Conservation (phyloP, 37 sponge, comb jelly and placozoan species). For the Tethya wilhelma region DNA sequence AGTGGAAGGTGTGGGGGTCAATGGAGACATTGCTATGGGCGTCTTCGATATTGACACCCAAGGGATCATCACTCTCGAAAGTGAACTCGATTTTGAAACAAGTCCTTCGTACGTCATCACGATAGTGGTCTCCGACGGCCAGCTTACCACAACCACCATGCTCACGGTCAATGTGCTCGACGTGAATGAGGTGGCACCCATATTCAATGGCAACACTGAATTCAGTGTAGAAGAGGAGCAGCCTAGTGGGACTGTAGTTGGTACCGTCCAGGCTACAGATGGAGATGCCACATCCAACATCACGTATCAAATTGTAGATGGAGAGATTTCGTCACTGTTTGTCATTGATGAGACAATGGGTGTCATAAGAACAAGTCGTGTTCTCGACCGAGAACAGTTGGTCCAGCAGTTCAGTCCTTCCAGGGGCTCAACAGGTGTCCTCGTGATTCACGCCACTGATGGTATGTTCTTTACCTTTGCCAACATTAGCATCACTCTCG, state of each 20-base stretch:
- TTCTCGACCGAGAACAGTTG: slow-evolving; percentile 74
- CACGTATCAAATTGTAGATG: neutral
- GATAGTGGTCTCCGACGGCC: slow-evolving; percentile 58
- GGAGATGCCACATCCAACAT: slow-evolving; percentile 11
- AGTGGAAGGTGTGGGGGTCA: neutral
- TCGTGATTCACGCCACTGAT: slow-evolving; percentile 36
- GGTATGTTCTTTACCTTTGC: neutral
- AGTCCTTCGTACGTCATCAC: slow-evolving; percentile 24
- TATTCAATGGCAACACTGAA: neutral
- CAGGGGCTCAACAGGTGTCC: neutral
- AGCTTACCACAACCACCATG: neutral
- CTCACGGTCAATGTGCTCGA: slow-evolving; percentile 70
- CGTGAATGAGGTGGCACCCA: slow-evolving; percentile 77
- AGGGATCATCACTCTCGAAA: slow-evolving; percentile 50
- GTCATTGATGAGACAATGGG: slow-evolving; percentile 35
- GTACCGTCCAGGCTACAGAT: slow-evolving; percentile 60
- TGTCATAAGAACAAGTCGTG: slow-evolving; percentile 39
- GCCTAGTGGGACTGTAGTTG: slow-evolving; percentile 27
- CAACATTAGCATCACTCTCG: slow-evolving; percentile 13
- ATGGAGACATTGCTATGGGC: slow-evolving; percentile 6
- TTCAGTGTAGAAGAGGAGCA: slow-evolving; percentile 56
- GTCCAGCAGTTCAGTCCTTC: slow-evolving; percentile 37
- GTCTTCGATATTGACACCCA: slow-evolving; percentile 55
- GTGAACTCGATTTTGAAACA: slow-evolving; percentile 68
- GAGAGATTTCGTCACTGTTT: neutral